Evolutionary conservation across 2,113 vertebrate species (phyloP).

Genomic region (Ptilonorhynchus violaceus): DNA sequence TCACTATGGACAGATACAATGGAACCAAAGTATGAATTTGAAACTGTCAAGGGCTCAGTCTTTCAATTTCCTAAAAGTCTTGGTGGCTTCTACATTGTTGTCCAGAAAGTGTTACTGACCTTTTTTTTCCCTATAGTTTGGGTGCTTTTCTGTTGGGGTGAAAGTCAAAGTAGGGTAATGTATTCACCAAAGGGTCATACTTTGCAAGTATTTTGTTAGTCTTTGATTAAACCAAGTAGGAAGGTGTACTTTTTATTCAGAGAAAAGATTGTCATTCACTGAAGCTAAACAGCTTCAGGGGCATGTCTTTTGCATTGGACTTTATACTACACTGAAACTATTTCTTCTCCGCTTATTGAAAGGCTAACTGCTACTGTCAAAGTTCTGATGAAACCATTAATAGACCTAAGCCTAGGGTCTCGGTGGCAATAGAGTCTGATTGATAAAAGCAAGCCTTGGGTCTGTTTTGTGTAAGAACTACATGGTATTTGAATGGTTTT

Average conservation of each 20-base stretch:
- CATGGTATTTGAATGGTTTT: not conserved
- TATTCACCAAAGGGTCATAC: not conserved
- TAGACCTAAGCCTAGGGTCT: not conserved
- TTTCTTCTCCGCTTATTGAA: not conserved
- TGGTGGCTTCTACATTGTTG: not conserved
- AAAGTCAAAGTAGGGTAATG: not conserved
- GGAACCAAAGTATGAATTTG: not conserved
- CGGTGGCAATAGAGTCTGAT: not conserved
- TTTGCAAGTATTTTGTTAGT: not conserved
- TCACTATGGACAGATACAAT: not conserved
- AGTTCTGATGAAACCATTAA: not conserved
- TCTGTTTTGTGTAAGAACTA: not conserved
- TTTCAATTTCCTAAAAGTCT: not conserved
- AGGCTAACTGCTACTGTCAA: not conserved
- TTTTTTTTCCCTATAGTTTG: not conserved
- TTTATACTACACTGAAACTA: not conserved
- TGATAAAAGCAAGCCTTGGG: not conserved
- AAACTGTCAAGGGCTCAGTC: not conserved
- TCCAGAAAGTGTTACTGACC: not conserved
- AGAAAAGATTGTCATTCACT: not conserved
- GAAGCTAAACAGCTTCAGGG: not conserved
- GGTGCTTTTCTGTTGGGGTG: rapidly evolving
- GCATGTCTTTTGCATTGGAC: not conserved
- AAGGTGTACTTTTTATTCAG: not conserved
- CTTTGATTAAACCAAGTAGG: not conserved